Conservation (phyloP, 2,113 vertebrate genomes). For the Crotalus horridus region DNA sequence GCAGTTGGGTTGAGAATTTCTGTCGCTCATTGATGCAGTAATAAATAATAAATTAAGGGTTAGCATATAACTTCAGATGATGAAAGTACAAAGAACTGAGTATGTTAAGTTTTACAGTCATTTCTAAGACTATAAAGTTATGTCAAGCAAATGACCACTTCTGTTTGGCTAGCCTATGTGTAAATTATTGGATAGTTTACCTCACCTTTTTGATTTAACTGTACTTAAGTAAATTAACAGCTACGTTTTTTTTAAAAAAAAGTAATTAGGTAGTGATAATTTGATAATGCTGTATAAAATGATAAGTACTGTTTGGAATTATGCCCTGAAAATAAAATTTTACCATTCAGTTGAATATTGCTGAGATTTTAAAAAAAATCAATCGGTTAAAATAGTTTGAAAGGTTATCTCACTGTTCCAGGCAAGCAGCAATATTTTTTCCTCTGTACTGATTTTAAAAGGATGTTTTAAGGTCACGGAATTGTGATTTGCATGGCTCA, state of each 20-base stretch:
- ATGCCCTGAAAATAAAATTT: background rate
- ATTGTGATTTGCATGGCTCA: background rate
- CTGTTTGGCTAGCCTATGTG: background rate
- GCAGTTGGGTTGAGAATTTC: background rate
- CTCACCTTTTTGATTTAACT: background rate
- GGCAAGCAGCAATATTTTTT: background rate
- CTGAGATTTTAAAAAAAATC: background rate
- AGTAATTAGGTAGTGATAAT: background rate
- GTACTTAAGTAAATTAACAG: background rate
- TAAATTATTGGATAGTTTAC: background rate
- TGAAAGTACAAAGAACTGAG: background rate
- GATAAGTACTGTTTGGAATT: background rate
- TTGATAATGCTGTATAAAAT: background rate
- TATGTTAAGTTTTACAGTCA: background rate
- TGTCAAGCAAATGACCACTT: background rate
- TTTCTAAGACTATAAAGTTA: background rate
- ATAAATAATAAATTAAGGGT: background rate
- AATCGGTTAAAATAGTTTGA: background rate
- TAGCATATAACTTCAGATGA: background rate
- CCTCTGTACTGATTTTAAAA: background rate
- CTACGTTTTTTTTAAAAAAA: background rate
- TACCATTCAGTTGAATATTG: background rate
- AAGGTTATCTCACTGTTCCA: background rate
- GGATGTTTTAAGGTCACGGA: background rate
- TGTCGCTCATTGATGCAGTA: background rate